Percentiles rank a stretch among this genome's conserved stretches.
Evolutionary conservation across 2,888 invertebrate genomes (phyloP).

Genomic region (Ichneumoninae sp.): DNA sequence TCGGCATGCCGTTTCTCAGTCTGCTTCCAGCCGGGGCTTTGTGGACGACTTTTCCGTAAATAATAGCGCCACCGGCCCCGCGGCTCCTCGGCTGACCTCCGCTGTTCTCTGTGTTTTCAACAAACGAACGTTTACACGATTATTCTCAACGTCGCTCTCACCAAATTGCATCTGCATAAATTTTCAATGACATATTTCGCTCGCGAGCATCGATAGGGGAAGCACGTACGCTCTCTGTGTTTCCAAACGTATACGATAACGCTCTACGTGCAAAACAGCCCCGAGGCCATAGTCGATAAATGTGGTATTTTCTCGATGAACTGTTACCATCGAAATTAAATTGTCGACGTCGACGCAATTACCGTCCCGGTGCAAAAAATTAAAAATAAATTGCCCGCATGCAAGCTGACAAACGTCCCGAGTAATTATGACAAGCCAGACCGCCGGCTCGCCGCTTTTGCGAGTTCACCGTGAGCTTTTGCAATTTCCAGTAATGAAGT

Average conservation of each 20-base stretch:
- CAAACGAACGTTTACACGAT: neutral
- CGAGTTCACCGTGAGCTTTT: neutral
- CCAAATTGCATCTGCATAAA: neutral
- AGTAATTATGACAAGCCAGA: neutral
- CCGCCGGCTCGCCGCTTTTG: neutral
- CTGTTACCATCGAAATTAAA: conserved; percentile 23
- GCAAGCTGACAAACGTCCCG: neutral
- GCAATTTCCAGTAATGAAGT: conserved; percentile 37
- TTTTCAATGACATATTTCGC: neutral
- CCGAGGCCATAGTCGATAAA: conserved; percentile 38
- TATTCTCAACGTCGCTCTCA: neutral
- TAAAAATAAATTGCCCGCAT: no score
- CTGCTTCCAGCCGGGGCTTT: conserved; percentile 87
- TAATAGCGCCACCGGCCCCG: conserved; percentile 84
- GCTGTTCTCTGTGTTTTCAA: conserved; percentile 28
- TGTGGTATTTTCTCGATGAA: neutral
- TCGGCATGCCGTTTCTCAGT: conserved; percentile 82
- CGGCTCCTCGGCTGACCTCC: conserved; percentile 74
- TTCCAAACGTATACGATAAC: neutral
- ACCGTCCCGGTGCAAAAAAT: neutral
- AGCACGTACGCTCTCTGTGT: neutral
- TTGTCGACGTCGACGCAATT: conserved; percentile 23
- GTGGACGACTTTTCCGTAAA: conserved; percentile 90
- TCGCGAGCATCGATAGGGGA: conserved; percentile 8
- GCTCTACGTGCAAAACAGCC: neutral